Conservation (phyloP, 2,888 invertebrate species). For the Synanthedon formicaeformis region DNA sequence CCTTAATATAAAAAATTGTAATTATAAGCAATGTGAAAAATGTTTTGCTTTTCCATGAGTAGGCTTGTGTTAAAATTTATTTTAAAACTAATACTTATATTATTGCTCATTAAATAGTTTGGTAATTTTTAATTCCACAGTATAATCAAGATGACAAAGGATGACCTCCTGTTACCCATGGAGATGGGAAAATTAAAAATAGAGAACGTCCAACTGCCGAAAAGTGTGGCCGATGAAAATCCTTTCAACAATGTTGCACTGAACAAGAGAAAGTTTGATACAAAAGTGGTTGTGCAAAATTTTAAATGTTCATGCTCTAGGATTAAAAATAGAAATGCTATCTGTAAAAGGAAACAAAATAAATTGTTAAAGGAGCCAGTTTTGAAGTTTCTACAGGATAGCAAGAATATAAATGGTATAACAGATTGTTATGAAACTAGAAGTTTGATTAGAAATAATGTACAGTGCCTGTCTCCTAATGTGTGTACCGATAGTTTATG, state of each 20-base stretch:
- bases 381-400: constrained; percentile 55
- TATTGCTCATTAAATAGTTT: no score
- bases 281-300: constrained; percentile 18
- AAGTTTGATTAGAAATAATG: constrained; percentile 10
- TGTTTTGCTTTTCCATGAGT: no score
- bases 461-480: constrained; percentile 5
- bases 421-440: constrained; percentile 1
- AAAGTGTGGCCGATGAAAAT: constrained; percentile 34
- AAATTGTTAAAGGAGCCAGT: constrained; percentile 71
- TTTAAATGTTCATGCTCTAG: constrained; percentile 36
- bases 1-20: no score
- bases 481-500: constrained; percentile 33
- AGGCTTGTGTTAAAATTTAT: no score
- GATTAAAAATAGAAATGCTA: constrained; percentile 29
- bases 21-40: no score
- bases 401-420: constrained; percentile 13
- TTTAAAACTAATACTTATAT: no score
- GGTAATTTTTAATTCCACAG: background rate
- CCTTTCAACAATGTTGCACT: constrained; percentile 29
- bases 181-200: constrained; percentile 71
- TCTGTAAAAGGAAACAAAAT: constrained; percentile 47
- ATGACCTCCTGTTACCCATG: constrained; percentile 61
- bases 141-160: constrained; percentile 42
- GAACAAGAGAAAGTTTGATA: constrained; percentile 14
- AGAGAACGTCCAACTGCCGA: constrained; percentile 44